Evolutionary conservation across 2,797 vertebrate species (phyloP).

Genomic region (Brachyalestes nurse): DNA sequence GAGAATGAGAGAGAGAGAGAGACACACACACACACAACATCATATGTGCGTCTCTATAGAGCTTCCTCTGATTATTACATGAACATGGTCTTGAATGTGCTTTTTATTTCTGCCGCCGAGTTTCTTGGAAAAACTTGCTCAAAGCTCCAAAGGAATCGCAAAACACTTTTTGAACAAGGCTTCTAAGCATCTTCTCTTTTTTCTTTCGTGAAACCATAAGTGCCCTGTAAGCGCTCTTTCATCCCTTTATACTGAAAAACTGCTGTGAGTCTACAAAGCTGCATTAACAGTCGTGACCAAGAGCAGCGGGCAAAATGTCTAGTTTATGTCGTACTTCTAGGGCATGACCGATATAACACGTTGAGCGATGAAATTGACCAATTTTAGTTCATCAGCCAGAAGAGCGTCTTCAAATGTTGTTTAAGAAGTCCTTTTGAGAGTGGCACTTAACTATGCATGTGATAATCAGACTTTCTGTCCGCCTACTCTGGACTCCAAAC

Average conservation of each 20-base stretch:
- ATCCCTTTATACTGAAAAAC: conserved; percentile 4
- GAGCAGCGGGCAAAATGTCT: not conserved
- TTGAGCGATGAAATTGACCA: not conserved
- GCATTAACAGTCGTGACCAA: conserved; percentile 9
- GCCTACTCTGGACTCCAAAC: too few relatives aligned
- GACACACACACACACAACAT: too few relatives aligned
- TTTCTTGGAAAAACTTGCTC: conserved; percentile 10
- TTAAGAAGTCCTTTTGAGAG: not conserved
- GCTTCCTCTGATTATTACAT: not conserved
- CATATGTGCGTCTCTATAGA: not conserved
- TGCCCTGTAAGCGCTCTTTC: not conserved
- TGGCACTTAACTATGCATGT: too few relatives aligned
- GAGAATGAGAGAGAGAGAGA: too few relatives aligned
- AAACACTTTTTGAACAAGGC: not conserved
- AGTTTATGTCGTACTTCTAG: not conserved
- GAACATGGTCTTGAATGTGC: not conserved
- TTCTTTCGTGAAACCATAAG: not conserved
- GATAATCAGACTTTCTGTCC: too few relatives aligned
- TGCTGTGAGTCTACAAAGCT: conserved; percentile 1
- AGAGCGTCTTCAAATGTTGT: not conserved
- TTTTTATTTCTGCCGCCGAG: not conserved
- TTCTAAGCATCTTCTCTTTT: not conserved
- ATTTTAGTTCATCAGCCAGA: not conserved
- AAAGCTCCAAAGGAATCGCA: not conserved
- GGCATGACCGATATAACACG: not conserved